Evolutionary conservation across 2,797 vertebrate genomes (phyloP).

Genomic region (Eulemur albifrons): DNA sequence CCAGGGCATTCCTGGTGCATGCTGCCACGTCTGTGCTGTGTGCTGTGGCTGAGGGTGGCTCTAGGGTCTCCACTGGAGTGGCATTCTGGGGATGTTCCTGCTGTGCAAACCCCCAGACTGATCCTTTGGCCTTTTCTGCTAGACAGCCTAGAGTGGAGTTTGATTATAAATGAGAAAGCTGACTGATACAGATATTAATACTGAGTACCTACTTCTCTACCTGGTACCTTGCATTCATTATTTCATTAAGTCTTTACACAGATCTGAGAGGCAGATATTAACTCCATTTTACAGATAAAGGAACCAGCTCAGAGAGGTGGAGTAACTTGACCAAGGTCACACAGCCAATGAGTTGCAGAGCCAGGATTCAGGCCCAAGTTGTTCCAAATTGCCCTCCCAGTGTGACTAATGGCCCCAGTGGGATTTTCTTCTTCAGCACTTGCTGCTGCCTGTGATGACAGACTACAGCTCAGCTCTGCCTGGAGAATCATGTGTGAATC

Average conservation of each 20-base stretch:
- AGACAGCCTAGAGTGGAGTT: background rate
- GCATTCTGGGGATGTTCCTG: background rate
- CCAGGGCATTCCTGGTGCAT: background rate
- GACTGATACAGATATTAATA: background rate
- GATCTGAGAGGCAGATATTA: background rate
- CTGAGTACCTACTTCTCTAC: background rate
- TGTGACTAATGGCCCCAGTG: background rate
- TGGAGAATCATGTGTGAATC: background rate
- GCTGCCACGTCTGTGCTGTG: background rate
- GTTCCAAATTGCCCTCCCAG: background rate
- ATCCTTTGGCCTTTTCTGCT: background rate
- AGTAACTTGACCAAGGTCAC: background rate
- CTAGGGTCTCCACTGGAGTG: background rate
- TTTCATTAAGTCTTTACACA: background rate
- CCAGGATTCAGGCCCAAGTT: background rate
- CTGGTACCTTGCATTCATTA: background rate
- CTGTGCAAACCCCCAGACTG: background rate
- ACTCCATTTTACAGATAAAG: background rate
- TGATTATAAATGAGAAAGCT: background rate
- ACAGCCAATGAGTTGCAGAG: background rate
- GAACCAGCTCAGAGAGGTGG: background rate
- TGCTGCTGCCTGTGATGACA: background rate
- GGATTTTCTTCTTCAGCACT: background rate
- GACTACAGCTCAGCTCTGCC: background rate
- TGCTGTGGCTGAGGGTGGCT: background rate